Evolutionary conservation across 1,140 invertebrate species (phyloP), one percentile per base, ranked within the genome.

Genomic region (Trachymyrmex septentrionalis): DNA sequence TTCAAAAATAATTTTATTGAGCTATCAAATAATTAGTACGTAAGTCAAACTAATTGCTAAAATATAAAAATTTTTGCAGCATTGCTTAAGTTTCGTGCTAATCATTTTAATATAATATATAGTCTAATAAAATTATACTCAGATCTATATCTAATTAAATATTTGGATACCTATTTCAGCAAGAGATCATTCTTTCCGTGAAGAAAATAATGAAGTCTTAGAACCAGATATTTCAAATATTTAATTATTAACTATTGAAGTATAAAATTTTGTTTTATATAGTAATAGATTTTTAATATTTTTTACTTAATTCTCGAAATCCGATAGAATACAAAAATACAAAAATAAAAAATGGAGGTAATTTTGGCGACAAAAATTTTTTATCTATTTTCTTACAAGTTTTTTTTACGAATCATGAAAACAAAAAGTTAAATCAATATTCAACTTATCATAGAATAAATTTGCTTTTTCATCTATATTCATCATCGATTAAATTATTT

Each of bases 401-500:
- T 66, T 50, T 50, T 50, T 0, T 30, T 14, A n/a, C 3, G 10
- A n/a, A 44, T 7, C 1, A n/a, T 16, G 6, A 38, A 59, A 75
- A 38, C 9, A 0, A 14, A 59, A 61, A 1, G 14, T 67, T 53
- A 53, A 66, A 34, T 80, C 12, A 16, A 67, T 34, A 21, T 30
- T 53, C 10, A 6, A 24, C 5, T 34, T 38, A 55, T 16, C 6
- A 24, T 19, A 67, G 14, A 55, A 38, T 38, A 38, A 55, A 21
- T 27, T 48, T 1, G 6, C 10, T 27, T 7, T 44, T 38, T 53
- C 14, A 12, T 66, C 1, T 34, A 21, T 34, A 14, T 66, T 16
- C 76, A 6, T 53, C 77, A 34, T n/a, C 0, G 12, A 80, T 80
- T 69, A 9, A 71, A 81, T 69, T 44, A 81, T 71, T 71, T 55